Evolutionary conservation across 2,113 vertebrate species (phyloP), one percentile per base, ranked within the genome.

Genomic region (Irena cyanogastra): DNA sequence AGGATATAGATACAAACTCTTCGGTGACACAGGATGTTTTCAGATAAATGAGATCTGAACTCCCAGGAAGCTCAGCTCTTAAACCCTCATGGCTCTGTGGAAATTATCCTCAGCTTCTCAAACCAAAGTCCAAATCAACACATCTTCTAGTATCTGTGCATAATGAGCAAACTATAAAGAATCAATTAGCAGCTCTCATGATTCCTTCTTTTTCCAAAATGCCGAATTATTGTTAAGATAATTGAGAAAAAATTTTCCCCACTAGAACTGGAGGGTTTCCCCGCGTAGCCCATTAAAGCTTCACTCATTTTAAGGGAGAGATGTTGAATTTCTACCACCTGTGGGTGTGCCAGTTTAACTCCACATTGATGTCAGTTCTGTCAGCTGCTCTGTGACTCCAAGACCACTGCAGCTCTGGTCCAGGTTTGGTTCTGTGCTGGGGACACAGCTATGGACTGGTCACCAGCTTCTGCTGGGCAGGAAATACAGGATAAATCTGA

Each of bases 51-150:
- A 94, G 52, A 68, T 41, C n/a, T 60, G 56, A 92, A 52, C 8
- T 68, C 41, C 45, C 57, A 61, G 9, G 27, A 87, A 91, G 69
- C 61, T 76, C 61, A 60, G n/a, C n/a, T 78, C 65, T 82, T 42
- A 78, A 89, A 66, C 10, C 9, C n/a, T 66, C 52, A 21, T 7
- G 37, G 28, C 24, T 84, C 31, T 57, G 30, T 39, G 28, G 60
- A 91, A 94, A 94, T 82, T 52, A 89, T 56, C n/a, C n/a, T 89
- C 39, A 89, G 47, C 47, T 93, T 93, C 86, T 56, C 63, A 78
- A 91, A 64, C 39, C 50, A 59, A 26, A 69, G 64, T 63, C 47
- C 64, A 31, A 63, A 80, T 35, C 63, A 53, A 76, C 45, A 59
- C 27, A 42, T 90, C 69, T 28, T 75, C 35, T n/a, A 89, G 81